Evolutionary conservation across 2,888 invertebrate genomes (phyloP).

Genomic region (Agrotis puta): DNA sequence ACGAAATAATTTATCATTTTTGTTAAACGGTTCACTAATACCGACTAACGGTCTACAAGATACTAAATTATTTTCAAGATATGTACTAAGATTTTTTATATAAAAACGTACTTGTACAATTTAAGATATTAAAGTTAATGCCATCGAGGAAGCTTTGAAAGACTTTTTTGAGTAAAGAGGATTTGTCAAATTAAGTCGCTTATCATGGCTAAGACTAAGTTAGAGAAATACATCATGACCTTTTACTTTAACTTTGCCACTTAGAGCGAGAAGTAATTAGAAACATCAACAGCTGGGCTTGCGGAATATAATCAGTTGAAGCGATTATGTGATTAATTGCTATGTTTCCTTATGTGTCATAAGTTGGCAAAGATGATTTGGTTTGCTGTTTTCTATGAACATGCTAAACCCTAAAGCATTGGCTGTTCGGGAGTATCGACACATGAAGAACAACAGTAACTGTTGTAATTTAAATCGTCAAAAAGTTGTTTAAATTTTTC

Average conservation of each 20-base stretch:
- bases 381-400: background rate
- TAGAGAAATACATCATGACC: slow-evolving; percentile 26
- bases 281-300: slow-evolving; percentile 16
- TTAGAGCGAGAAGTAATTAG: slow-evolving; percentile 29
- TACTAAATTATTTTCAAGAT: background rate
- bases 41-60: background rate
- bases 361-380: background rate
- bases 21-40: slow-evolving; percentile 1
- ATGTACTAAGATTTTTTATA: background rate
- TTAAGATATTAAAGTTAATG: slow-evolving; percentile 4
- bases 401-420: background rate
- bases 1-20: background rate
- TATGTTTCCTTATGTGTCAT: background rate
- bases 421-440: too few species aligned
- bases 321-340: slow-evolving; percentile 12
- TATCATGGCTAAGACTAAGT: slow-evolving; percentile 39
- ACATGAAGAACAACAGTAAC: too few species aligned
- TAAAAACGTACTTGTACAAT: background rate
- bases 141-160: slow-evolving; percentile 11
- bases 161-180: slow-evolving; percentile 11
- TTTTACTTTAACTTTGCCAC: slow-evolving; percentile 26
- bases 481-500: too few species aligned
- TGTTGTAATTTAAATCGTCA: too few species aligned
- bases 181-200: slow-evolving; percentile 44
- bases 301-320: slow-evolving; percentile 28